These are phyloP conservation scores for Grammomys surdaster DNA, from an alignment of 2,113 vertebrate species.

Conservation along the genomic window DNA sequence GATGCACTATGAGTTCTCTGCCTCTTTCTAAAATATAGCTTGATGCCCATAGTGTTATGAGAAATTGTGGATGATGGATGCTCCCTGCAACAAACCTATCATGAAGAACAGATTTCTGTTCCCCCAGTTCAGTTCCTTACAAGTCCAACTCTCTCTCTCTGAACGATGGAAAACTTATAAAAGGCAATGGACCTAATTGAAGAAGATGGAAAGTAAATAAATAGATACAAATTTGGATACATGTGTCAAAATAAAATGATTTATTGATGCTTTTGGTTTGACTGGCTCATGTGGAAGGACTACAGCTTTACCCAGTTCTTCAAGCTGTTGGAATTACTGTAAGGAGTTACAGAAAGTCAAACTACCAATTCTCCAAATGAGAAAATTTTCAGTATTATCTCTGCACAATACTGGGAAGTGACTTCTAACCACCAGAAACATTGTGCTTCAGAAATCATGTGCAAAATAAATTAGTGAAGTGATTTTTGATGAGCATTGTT, in stretches of 20 bases:
- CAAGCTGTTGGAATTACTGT: not conserved
- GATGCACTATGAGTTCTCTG: not conserved
- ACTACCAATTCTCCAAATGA: not conserved
- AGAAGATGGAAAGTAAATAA: not conserved
- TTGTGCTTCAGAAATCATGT: not conserved
- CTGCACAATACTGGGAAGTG: not conserved
- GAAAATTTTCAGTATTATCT: not conserved
- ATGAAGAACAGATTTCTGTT: not conserved
- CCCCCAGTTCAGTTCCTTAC: not conserved
- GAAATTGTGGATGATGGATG: not conserved
- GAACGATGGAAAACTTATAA: not conserved
- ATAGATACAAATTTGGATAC: not conserved
- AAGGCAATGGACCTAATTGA: not conserved
- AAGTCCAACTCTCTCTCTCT: not conserved
- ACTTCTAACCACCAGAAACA: not conserved
- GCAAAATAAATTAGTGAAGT: not conserved
- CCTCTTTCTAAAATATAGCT: not conserved
- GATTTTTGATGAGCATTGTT: not conserved
- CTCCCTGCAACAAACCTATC: not conserved
- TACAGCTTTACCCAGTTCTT: not conserved
- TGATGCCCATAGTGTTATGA: not conserved
- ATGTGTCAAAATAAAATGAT: not conserved
- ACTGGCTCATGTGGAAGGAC: not conserved
- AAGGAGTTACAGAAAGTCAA: not conserved
- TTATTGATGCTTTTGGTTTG: not conserved